These are phyloP conservation scores for Apis cerana DNA, from an alignment of 1,140 invertebrate genomes.

Conservation along the genomic window DNA sequence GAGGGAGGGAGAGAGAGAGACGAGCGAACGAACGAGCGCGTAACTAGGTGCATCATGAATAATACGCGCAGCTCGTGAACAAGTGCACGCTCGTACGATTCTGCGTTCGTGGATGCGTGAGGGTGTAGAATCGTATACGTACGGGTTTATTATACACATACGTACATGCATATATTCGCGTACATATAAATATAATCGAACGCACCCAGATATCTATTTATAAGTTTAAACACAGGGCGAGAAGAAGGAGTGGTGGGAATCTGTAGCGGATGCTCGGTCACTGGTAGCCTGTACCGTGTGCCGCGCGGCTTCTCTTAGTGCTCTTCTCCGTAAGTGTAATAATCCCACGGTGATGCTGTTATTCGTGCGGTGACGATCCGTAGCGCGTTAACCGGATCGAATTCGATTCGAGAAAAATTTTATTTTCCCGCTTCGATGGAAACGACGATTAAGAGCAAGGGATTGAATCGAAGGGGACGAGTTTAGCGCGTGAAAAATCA, in stretches of 20 bases:
- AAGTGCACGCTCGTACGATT: conserved; percentile 12
- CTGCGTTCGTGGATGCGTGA: conserved; percentile 20
- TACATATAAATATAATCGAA: conserved; percentile 75
- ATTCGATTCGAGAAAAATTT: neutral
- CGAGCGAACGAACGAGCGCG: neutral
- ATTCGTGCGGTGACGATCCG: neutral
- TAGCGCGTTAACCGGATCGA: neutral
- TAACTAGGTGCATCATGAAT: conserved; percentile 44
- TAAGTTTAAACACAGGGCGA: conserved; percentile 67
- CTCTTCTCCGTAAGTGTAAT: conserved; percentile 4
- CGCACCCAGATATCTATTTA: conserved; percentile 76
- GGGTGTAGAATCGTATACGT: conserved; percentile 27
- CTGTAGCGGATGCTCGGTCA: conserved; percentile 12
- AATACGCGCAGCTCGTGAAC: conserved; percentile 25
- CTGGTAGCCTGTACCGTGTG: conserved; percentile 16
- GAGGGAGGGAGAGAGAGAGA: neutral
- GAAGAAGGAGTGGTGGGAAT: conserved; percentile 51
- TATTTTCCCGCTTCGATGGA: neutral
- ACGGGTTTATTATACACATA: neutral
- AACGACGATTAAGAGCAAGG: neutral
- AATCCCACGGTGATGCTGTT: conserved; percentile 15
- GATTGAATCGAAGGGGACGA: neutral
- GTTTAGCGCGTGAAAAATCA: neutral
- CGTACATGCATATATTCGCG: conserved; percentile 8
- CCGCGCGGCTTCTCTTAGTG: neutral